Evolutionary conservation across 2,113 vertebrate species (phyloP).

Genomic region (Melanostigma gelatinosum): DNA sequence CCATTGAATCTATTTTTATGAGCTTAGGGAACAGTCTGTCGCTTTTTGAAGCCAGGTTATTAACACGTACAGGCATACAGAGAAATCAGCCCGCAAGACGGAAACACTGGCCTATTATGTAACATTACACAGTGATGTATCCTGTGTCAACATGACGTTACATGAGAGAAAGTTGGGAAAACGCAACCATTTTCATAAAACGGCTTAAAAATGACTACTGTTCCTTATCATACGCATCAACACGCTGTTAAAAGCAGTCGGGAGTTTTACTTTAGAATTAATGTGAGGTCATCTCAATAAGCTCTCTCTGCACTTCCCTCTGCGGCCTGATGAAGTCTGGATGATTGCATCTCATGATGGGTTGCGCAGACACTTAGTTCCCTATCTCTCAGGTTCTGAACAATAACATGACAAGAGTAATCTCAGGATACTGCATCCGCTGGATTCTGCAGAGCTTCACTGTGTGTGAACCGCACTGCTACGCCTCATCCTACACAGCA

Average conservation of each 20-base stretch:
- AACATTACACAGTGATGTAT: slow-evolving; percentile 16
- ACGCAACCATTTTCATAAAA: neutral
- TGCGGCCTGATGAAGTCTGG: slow-evolving; percentile 28
- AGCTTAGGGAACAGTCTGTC: slow-evolving; percentile 54
- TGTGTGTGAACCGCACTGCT: slow-evolving; percentile 22
- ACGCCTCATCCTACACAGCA: slow-evolving; percentile 21
- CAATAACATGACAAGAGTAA: slow-evolving; percentile 21
- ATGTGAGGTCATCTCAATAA: slow-evolving; percentile 3
- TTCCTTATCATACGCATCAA: slow-evolving; percentile 15
- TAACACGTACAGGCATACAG: slow-evolving; percentile 41
- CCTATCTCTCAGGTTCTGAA: slow-evolving; percentile 2
- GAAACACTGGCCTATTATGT: slow-evolving; percentile 30
- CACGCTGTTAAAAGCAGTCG: slow-evolving; percentile 5
- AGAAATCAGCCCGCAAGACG: slow-evolving; percentile 45
- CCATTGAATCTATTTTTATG: slow-evolving; percentile 74
- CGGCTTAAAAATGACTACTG: slow-evolving; percentile 10
- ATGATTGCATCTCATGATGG: slow-evolving; percentile 37
- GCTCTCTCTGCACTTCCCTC: slow-evolving; percentile 28
- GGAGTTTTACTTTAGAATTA: slow-evolving; percentile 17
- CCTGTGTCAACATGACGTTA: neutral
- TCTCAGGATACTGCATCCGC: slow-evolving; percentile 36
- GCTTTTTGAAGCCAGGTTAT: slow-evolving; percentile 64
- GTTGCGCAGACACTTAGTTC: slow-evolving; percentile 31
- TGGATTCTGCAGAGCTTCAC: slow-evolving; percentile 33
- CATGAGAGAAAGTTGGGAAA: neutral